Evolutionary conservation across 2,797 vertebrate genomes (phyloP), one percentile per base, ranked within the genome.

Genomic region (Enteromius viviparus): DNA sequence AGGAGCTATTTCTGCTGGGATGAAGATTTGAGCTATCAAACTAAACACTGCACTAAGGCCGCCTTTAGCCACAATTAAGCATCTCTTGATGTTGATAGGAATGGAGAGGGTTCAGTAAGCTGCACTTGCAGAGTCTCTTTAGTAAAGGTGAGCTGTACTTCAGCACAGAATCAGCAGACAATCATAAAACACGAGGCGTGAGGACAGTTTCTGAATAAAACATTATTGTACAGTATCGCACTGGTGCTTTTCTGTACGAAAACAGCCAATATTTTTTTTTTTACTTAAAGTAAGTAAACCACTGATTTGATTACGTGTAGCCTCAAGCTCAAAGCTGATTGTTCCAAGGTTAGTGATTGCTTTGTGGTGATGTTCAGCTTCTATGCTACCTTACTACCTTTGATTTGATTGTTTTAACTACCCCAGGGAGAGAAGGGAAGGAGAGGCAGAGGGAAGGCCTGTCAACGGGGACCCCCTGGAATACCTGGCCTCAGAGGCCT

Each of bases 381-480:
- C 53, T n/a, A 29, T 76, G 51, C 26, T 26, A 26, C 45, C 32
- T 72, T 42, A 42, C 37, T 42, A 42, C 21, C 11, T 69, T 32
- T 76, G 11, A 58, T 55, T 71, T 45, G 12, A 45, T 23, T 42
- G 21, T 47, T 49, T 42, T 14, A 42, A 49, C 40, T 65, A 11
- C 47, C 3, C 65, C 85, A 97, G 96, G 96, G 96, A 1, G 93
- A 92, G 7, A 91, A 88, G 69, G 96, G 97, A 12, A 93, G 87
- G 78, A 94, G 94, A 90, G 96, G 96, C 32, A 92, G 92, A 89
- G 66, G 89, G 1, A 94, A 94, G 66, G 90, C 90, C 0, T 96
- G 97, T 89, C 90, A 91, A 74, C 93, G 76, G 72, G 96, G 95
- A 4, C 6, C 84, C 0, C 90, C 94, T 0, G 97, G 97, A 47